These are phyloP conservation scores for Cataglyphis rosenhaueri DNA, from an alignment of 2,888 invertebrate species.

Conservation along the genomic window DNA sequence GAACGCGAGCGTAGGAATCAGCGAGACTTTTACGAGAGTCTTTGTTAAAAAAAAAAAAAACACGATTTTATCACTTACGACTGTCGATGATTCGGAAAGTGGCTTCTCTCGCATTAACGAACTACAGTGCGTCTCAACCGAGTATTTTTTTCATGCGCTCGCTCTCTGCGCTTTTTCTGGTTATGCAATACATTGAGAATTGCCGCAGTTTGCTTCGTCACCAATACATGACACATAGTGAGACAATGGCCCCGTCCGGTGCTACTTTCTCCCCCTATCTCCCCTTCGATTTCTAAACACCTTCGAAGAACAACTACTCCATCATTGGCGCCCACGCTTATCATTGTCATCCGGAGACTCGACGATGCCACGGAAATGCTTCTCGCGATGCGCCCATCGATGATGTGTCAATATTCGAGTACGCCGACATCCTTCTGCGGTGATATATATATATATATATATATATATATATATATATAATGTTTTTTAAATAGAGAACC, in stretches of 20 bases:
- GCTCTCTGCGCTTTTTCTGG: conserved; percentile 57
- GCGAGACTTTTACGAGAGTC: not conserved
- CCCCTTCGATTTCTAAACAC: conserved; percentile 75
- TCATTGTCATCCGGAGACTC: conserved; percentile 68
- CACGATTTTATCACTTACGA: conserved; percentile 41
- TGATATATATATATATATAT: not conserved
- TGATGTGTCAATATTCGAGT: conserved; percentile 69
- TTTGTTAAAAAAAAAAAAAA: conserved; percentile 25
- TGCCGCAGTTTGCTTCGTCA: conserved; percentile 71
- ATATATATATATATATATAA: not conserved
- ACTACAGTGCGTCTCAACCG: conserved; percentile 30
- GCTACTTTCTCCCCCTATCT: conserved; percentile 65
- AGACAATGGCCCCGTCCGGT: conserved; percentile 71
- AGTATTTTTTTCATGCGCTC: not conserved
- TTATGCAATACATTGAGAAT: conserved; percentile 69
- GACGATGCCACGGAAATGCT: conserved; percentile 70
- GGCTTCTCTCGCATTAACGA: conserved; percentile 21
- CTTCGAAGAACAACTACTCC: conserved; percentile 70
- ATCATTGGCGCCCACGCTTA: conserved; percentile 64
- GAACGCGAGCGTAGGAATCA: conserved; percentile 27
- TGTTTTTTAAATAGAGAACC: conserved; percentile 24
- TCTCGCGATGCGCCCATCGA: conserved; percentile 65
- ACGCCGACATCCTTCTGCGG: not conserved
- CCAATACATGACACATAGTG: conserved; percentile 49
- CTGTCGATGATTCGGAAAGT: conserved; percentile 35